Conservation (phyloP, 2,888 invertebrate species). For the Chalcosyrphus nemorum region DNA sequence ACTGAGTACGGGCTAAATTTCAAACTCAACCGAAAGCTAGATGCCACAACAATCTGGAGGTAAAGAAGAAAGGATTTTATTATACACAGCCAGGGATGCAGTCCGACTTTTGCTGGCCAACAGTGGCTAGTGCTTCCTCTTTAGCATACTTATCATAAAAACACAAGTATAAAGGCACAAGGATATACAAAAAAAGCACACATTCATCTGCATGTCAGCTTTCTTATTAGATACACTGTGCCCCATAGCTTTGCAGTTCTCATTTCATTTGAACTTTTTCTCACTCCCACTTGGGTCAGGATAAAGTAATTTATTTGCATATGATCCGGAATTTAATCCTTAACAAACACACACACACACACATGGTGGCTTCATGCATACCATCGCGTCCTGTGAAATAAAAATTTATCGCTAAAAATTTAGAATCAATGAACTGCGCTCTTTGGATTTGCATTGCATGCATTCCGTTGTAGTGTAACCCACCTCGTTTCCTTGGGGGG, state of each 20-base stretch:
- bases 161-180: too few species aligned
- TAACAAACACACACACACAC: constrained; percentile 27
- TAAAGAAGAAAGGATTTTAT: too few species aligned
- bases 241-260: background rate
- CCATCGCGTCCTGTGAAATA: constrained; percentile 35
- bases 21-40: too few species aligned
- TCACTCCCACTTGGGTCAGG: constrained; percentile 16
- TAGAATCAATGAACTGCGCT: constrained; percentile 69
- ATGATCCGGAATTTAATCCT: constrained; percentile 65
- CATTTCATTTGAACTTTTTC: constrained; percentile 1
- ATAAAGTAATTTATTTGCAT: constrained; percentile 67
- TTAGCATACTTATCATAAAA: too few species aligned
- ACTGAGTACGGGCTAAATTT: too few species aligned
- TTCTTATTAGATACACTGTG: background rate
- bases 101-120: too few species aligned
- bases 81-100: too few species aligned
- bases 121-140: too few species aligned
- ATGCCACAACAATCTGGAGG: too few species aligned
- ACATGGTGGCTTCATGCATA: constrained; percentile 6
- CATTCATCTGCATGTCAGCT: background rate
- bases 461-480: constrained; percentile 37
- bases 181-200: too few species aligned
- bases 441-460: constrained; percentile 57
- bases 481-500: constrained; percentile 26
- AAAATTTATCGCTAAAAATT: constrained; percentile 64